Conservation (phyloP, 2,797 vertebrate species). For the Anomalospiza imberbis region DNA sequence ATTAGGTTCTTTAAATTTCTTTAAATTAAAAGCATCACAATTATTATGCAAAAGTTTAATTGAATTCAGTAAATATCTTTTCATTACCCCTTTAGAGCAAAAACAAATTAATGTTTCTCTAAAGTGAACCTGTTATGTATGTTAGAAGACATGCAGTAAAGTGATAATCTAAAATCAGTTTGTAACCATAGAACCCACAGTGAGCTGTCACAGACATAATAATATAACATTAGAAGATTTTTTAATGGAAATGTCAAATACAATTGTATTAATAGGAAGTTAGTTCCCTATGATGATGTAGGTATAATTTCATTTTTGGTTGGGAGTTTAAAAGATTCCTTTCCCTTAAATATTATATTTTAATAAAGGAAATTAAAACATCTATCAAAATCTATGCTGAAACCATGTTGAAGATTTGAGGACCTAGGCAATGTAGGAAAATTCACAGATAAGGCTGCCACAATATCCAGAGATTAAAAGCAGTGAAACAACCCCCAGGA, state of each 20-base stretch:
- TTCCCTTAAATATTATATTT: conserved; percentile 6
- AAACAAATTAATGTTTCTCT: neutral
- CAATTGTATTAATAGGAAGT: conserved; percentile 29
- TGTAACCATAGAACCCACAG: neutral
- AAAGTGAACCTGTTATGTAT: neutral
- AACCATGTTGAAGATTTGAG: conserved; percentile 12
- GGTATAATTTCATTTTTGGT: neutral
- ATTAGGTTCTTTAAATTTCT: neutral
- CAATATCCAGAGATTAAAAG: conserved; percentile 20
- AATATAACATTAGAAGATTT: neutral
- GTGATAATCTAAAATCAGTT: neutral
- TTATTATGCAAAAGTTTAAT: neutral
- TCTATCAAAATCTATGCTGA: conserved; percentile 18
- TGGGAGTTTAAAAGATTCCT: neutral
- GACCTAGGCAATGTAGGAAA: neutral
- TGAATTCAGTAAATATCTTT: neutral
- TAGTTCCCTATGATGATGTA: neutral
- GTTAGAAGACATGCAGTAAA: neutral
- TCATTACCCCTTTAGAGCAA: neutral
- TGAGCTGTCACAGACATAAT: neutral
- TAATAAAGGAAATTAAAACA: conserved; percentile 38
- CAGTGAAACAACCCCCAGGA: neutral
- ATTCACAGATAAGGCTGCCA: conserved; percentile 9
- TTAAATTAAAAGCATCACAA: neutral
- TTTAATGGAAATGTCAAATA: conserved; percentile 56